A percentile compares a stretch with the other conserved stretches of the same genome.
These are phyloP conservation scores for Pheosia gnoma DNA, from an alignment of 2,888 invertebrate genomes.

Conservation along the genomic window DNA sequence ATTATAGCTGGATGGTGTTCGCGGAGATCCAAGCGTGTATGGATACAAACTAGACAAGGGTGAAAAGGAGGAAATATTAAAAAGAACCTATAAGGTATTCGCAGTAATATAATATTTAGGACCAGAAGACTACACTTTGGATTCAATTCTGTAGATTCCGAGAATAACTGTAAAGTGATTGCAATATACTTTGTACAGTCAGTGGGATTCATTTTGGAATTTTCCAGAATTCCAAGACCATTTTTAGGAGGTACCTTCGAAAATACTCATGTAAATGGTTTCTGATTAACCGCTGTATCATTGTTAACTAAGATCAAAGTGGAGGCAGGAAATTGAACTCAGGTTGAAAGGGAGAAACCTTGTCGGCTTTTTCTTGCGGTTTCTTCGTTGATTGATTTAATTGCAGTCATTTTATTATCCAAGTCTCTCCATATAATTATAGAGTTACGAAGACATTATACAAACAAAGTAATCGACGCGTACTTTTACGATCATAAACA, in stretches of 20 bases:
- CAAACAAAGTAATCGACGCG: slow-evolving; percentile 14
- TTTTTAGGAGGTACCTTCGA: too few species aligned
- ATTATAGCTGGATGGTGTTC: slow-evolving; percentile 9
- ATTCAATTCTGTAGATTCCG: too few species aligned
- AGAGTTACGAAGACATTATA: slow-evolving; percentile 6
- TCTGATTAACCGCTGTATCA: not conserved
- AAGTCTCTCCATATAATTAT: slow-evolving; percentile 17
- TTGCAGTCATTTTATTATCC: not conserved
- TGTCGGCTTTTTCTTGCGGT: not conserved
- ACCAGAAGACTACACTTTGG: too few species aligned
- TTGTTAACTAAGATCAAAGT: not conserved
- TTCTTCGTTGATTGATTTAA: not conserved
- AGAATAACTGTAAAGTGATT: too few species aligned
- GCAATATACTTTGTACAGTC: too few species aligned
- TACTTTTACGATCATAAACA: slow-evolving; percentile 7
- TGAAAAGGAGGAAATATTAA: not conserved
- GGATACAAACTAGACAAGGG: not conserved
- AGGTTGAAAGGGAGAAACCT: not conserved
- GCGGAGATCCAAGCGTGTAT: not conserved
- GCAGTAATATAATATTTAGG: too few species aligned
- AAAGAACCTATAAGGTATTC: too few species aligned
- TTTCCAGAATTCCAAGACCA: too few species aligned
- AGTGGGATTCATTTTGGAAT: too few species aligned
- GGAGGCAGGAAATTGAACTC: not conserved
- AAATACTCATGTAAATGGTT: not conserved